Evolutionary conservation across 2,888 invertebrate species (phyloP).

Genomic region (Oeneis ivallda): DNA sequence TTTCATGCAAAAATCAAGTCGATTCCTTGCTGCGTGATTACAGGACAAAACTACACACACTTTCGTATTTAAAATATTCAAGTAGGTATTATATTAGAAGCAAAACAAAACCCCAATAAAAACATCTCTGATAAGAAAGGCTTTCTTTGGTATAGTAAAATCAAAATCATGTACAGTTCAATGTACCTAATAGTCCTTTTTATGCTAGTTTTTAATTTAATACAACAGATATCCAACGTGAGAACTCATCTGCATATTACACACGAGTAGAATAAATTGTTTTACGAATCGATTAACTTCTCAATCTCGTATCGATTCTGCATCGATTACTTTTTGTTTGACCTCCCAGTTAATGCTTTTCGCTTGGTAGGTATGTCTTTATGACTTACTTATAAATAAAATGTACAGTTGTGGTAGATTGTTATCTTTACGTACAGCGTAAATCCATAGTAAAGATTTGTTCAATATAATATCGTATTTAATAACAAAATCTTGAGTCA

Average conservation of each 20-base stretch:
- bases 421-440: conserved; percentile 1
- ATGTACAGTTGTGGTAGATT: conserved; percentile 9
- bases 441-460: neutral
- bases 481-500: too few species aligned
- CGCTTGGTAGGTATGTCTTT: conserved; percentile 66
- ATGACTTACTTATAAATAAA: conserved; percentile 9
- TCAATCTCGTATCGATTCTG: conserved; percentile 64
- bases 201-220: conserved; percentile 12
- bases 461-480: too few species aligned
- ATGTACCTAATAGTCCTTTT: neutral
- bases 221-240: conserved; percentile 44
- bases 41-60: too few species aligned
- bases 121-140: too few species aligned
- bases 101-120: too few species aligned
- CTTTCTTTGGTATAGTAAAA: neutral
- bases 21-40: too few species aligned
- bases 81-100: too few species aligned
- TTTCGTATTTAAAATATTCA: too few species aligned
- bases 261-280: conserved; percentile 71
- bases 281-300: conserved; percentile 75
- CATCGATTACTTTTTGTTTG: conserved; percentile 67
- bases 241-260: conserved; percentile 66
- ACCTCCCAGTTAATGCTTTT: conserved; percentile 54
- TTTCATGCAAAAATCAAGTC: too few species aligned
- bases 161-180: conserved; percentile 1